These are phyloP conservation scores for Drosophila merina DNA, from an alignment of 2,888 invertebrate genomes.

Conservation along the genomic window DNA sequence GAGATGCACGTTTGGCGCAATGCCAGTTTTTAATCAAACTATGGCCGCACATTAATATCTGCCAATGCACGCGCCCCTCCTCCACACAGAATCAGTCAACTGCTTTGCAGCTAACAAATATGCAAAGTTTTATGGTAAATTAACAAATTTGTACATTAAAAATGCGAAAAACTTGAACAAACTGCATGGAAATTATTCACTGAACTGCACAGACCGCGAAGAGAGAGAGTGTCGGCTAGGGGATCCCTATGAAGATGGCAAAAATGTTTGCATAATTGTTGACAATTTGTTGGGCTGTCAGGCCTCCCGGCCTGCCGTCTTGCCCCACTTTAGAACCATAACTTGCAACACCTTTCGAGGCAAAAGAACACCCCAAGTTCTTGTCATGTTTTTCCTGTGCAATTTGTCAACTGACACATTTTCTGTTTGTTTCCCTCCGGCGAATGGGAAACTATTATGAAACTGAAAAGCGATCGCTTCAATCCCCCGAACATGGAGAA, in stretches of 20 bases:
- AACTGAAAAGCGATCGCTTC: constrained; percentile 43
- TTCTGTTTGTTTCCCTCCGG: constrained; percentile 29
- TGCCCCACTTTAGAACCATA: constrained; percentile 19
- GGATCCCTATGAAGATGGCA: constrained; percentile 49
- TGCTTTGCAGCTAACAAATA: constrained; percentile 74
- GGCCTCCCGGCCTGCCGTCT: constrained; percentile 18
- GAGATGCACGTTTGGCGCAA: constrained; percentile 70
- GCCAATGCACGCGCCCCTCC: constrained; percentile 34
- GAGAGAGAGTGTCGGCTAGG: constrained; percentile 6
- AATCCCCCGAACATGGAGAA: constrained; percentile 21
- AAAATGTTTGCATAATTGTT: constrained; percentile 77
- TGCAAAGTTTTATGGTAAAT: constrained; percentile 84
- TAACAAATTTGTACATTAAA: constrained; percentile 84
- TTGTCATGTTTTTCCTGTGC: constrained; percentile 83
- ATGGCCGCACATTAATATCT: constrained; percentile 79
- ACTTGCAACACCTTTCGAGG: constrained; percentile 76
- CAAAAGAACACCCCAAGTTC: constrained; percentile 50
- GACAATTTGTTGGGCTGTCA: constrained; percentile 79
- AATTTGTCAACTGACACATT: constrained; percentile 81
- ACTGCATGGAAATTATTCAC: constrained; percentile 78
- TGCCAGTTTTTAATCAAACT: constrained; percentile 83
- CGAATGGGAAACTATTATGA: constrained; percentile 61
- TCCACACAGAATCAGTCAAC: not conserved
- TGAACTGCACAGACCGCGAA: constrained; percentile 20
- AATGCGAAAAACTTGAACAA: constrained; percentile 73